Conservation (phyloP, 2,888 invertebrate genomes). For the Sepiola atlantica region DNA sequence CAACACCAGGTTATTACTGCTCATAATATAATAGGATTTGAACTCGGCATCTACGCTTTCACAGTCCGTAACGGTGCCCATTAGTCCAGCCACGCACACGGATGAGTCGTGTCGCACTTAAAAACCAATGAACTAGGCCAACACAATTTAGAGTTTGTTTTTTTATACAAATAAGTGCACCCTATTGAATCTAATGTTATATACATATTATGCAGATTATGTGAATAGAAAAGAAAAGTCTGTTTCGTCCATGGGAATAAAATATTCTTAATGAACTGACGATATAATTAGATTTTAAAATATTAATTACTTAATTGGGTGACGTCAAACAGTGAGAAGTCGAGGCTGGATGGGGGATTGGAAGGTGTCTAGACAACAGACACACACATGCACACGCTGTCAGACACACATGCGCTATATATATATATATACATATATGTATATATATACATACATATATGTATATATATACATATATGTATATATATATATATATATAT, state of each 20-base stretch:
- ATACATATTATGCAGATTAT: background rate
- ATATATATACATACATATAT: too few relatives aligned
- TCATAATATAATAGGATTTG: too few relatives aligned
- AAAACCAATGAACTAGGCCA: background rate
- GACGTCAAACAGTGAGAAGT: background rate
- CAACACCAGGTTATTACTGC: too few relatives aligned
- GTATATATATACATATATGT: too few relatives aligned
- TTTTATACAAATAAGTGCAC: background rate
- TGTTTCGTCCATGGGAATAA: background rate
- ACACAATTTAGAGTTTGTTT: background rate
- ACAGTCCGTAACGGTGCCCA: too few relatives aligned
- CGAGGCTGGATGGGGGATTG: constrained; percentile 2
- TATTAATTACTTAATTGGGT: background rate
- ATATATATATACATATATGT: too few relatives aligned
- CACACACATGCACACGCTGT: background rate
- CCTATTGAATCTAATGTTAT: background rate
- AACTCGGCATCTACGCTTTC: too few relatives aligned
- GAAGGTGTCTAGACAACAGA: background rate
- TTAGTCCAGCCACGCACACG: too few relatives aligned
- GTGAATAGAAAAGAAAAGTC: background rate
- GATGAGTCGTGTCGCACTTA: background rate
- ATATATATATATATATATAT: too few relatives aligned
- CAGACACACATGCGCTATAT: too few relatives aligned
- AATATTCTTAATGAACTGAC: background rate
- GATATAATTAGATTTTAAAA: background rate